phyloP scores from a whole-genome alignment of 1,140 invertebrate genomes.

The Archivesica marissinica region DNA sequence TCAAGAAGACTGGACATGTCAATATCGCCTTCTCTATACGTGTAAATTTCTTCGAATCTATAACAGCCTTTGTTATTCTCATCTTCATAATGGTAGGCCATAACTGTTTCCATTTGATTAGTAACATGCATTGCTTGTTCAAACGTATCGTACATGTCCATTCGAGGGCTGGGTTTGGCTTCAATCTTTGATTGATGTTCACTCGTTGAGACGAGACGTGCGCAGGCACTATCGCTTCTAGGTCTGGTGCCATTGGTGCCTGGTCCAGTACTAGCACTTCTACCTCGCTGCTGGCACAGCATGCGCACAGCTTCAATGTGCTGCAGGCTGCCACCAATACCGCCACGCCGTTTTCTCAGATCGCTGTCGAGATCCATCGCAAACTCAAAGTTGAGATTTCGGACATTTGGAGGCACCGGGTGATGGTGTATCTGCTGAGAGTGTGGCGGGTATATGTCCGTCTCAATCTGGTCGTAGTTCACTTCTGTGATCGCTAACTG shows the following conservation, averaged over 20 bases:
- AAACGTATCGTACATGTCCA: slow-evolving; percentile 88
- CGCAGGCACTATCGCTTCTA: slow-evolving; percentile 52
- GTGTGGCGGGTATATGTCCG: slow-evolving; percentile 44
- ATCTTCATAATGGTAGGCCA: slow-evolving; percentile 95
- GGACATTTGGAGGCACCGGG: slow-evolving; percentile 65
- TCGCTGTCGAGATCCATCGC: slow-evolving; percentile 86
- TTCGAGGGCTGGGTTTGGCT: slow-evolving; percentile 79
- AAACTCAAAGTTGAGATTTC: slow-evolving; percentile 88
- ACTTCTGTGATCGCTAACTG: slow-evolving; percentile 89
- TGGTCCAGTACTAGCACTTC: slow-evolving; percentile 54
- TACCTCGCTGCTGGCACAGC: background rate
- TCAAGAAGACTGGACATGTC: slow-evolving; percentile 43
- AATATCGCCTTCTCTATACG: slow-evolving; percentile 89
- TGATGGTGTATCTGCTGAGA: background rate
- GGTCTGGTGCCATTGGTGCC: background rate
- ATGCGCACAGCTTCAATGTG: background rate
- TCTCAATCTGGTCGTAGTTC: slow-evolving; percentile 73
- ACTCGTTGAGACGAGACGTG: slow-evolving; percentile 3
- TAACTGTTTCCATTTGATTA: slow-evolving; percentile 92
- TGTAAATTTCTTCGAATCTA: slow-evolving; percentile 94
- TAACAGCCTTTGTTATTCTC: slow-evolving; percentile 89
- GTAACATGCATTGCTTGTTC: slow-evolving; percentile 94
- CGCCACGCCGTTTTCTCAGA: slow-evolving; percentile 55
- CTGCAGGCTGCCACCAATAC: slow-evolving; percentile 62
- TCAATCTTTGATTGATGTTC: background rate